These are phyloP conservation scores for Heterocephalus glaber DNA, from an alignment of 2,113 vertebrate genomes.

Conservation along the genomic window DNA sequence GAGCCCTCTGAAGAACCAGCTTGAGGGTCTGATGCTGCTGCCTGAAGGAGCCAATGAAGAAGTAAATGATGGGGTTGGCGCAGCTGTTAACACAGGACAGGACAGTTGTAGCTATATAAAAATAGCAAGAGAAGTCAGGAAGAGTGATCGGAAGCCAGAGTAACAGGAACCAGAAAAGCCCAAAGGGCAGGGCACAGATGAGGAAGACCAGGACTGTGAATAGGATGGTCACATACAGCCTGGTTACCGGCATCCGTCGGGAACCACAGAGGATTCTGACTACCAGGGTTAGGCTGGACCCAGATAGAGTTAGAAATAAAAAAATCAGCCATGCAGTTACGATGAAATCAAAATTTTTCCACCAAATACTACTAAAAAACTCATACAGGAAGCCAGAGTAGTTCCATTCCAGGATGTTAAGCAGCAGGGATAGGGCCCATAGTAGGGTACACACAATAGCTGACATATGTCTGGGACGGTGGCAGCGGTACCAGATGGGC, in stretches of 20 bases:
- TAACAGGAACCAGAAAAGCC: conserved; percentile 2
- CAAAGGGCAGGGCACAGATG: conserved; percentile 15
- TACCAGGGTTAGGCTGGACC: conserved; percentile 36
- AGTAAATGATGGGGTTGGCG: conserved; percentile 58
- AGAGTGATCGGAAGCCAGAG: fast-evolving
- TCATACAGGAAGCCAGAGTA: not conserved
- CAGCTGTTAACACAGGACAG: conserved; percentile 59
- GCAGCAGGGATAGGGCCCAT: conserved; percentile 25
- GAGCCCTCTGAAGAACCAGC: conserved; percentile 38
- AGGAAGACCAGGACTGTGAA: conserved; percentile 15
- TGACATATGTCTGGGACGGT: not conserved
- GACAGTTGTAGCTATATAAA: fast-evolving
- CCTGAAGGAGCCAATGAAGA: conserved; percentile 51
- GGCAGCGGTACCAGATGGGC: conserved; percentile 57
- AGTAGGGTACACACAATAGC: not conserved
- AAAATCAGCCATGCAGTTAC: not conserved
- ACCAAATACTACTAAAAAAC: fast-evolving
- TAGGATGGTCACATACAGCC: not conserved
- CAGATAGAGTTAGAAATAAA: conserved; percentile 23
- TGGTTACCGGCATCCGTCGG: not conserved
- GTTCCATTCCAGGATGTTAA: not conserved
- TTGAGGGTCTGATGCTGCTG: not conserved
- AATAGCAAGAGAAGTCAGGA: fast-evolving
- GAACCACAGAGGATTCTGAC: not conserved
- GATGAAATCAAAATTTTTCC: not conserved